These are phyloP conservation scores for Scalopus aquaticus DNA, from an alignment of 2,113 vertebrate genomes.

Conservation along the genomic window DNA sequence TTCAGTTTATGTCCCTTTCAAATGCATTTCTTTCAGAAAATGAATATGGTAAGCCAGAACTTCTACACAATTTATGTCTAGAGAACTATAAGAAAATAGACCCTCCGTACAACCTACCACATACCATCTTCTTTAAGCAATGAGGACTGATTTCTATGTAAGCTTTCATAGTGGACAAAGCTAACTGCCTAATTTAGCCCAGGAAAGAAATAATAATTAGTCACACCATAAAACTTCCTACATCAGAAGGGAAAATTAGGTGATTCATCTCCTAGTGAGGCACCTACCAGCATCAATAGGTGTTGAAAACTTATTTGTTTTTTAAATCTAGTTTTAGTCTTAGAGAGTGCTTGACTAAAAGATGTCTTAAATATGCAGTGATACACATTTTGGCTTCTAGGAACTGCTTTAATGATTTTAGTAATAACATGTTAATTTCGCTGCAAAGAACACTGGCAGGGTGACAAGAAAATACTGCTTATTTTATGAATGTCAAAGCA, in stretches of 20 bases:
- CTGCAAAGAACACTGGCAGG: neutral
- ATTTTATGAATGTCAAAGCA: neutral
- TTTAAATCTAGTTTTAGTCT: conserved; percentile 2
- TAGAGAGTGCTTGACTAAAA: neutral
- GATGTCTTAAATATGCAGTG: neutral
- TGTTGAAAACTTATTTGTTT: neutral
- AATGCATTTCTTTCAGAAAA: neutral
- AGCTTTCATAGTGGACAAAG: neutral
- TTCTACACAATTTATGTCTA: neutral
- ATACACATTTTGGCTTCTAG: conserved; percentile 18
- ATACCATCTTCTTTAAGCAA: neutral
- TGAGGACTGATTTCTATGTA: neutral
- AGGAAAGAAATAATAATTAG: conserved; percentile 8
- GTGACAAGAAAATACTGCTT: conserved; percentile 30
- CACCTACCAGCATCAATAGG: neutral
- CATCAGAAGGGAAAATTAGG: neutral
- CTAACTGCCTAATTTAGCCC: neutral
- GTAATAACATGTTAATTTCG: conserved; percentile 13
- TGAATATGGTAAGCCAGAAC: neutral
- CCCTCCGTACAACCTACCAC: neutral
- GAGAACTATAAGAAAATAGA: neutral
- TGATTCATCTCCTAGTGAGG: neutral
- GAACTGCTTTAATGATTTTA: conserved; percentile 12
- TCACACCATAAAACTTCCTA: neutral
- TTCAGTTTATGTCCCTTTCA: neutral